Percentiles rank a stretch among this genome's conserved stretches.
Evolutionary conservation across 2,113 vertebrate species (phyloP).

Genomic region (Psammodynastes pulverulentus): DNA sequence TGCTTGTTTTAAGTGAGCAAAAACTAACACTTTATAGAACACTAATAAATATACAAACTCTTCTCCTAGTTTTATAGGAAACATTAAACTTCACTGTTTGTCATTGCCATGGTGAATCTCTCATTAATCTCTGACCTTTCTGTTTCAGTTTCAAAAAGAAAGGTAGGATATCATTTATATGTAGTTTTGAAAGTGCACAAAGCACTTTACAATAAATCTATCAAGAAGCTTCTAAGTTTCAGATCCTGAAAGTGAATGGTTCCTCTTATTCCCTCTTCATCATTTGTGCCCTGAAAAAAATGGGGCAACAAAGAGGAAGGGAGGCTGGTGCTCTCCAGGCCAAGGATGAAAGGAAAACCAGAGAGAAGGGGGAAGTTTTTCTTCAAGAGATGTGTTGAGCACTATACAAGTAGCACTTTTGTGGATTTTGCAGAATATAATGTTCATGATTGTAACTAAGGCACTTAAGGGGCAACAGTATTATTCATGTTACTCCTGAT

Average conservation of each 20-base stretch:
- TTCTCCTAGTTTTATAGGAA: background rate
- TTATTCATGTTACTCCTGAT: background rate
- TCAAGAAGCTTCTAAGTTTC: slow-evolving; percentile 59
- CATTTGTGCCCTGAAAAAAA: slow-evolving; percentile 34
- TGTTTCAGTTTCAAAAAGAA: slow-evolving; percentile 27
- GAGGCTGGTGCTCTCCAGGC: background rate
- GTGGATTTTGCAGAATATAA: background rate
- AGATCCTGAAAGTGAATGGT: slow-evolving; percentile 40
- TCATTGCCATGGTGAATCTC: background rate
- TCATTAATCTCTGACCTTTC: background rate
- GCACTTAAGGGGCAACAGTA: background rate
- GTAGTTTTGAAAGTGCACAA: slow-evolving; percentile 43
- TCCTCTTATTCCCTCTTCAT: slow-evolving; percentile 58
- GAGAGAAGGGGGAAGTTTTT: background rate
- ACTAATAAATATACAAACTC: background rate
- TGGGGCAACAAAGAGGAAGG: slow-evolving; percentile 16
- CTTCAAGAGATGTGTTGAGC: background rate
- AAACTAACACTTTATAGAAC: background rate
- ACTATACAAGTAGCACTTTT: background rate
- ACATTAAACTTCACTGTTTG: background rate
- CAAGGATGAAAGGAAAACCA: slow-evolving; percentile 13
- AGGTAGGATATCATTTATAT: slow-evolving; percentile 24
- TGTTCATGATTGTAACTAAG: background rate
- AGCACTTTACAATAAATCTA: slow-evolving; percentile 63
- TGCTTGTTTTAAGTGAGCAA: background rate